A percentile compares a stretch with the other conserved stretches of the same genome.
These are phyloP conservation scores for Drosophila kurseongensis DNA, from an alignment of 1,140 invertebrate species.

Conservation along the genomic window DNA sequence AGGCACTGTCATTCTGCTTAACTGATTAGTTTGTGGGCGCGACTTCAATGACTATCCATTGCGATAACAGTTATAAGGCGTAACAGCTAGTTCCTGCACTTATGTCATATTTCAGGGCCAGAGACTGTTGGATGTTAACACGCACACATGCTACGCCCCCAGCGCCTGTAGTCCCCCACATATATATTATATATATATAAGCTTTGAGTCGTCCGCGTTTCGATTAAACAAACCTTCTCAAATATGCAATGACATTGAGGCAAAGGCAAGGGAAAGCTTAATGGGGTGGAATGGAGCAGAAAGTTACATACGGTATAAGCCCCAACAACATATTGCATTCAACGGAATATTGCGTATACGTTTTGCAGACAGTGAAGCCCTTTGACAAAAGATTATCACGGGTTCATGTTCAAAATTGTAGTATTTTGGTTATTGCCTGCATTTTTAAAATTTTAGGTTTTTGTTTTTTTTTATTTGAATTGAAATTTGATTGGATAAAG, in stretches of 20 bases:
- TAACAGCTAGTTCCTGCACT: constrained; percentile 52
- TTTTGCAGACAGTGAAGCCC: constrained; percentile 7
- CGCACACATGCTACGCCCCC: constrained; percentile 55
- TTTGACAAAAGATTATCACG: constrained; percentile 6
- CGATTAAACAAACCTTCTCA: constrained; percentile 77
- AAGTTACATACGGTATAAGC: background rate
- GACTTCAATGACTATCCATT: constrained; percentile 47
- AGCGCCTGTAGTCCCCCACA: constrained; percentile 2
- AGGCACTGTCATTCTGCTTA: constrained; percentile 11
- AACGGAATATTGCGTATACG: constrained; percentile 9
- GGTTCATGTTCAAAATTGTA: constrained; percentile 8
- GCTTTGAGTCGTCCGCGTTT: constrained; percentile 51
- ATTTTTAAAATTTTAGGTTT: background rate
- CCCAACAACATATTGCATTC: constrained; percentile 35
- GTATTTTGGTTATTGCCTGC: too few relatives aligned
- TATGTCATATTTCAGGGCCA: constrained; percentile 68
- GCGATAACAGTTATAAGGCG: constrained; percentile 46
- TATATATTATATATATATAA: background rate
- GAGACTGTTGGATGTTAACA: constrained; percentile 38
- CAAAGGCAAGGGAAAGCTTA: constrained; percentile 56
- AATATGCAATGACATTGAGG: constrained; percentile 78
- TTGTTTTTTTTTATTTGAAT: too few relatives aligned
- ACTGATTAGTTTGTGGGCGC: constrained; percentile 48
- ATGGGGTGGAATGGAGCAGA: background rate
- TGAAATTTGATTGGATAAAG: too few relatives aligned